Base-by-base conservation (phyloP, 2,888 invertebrate species). In the Crematogaster levior region DNA sequence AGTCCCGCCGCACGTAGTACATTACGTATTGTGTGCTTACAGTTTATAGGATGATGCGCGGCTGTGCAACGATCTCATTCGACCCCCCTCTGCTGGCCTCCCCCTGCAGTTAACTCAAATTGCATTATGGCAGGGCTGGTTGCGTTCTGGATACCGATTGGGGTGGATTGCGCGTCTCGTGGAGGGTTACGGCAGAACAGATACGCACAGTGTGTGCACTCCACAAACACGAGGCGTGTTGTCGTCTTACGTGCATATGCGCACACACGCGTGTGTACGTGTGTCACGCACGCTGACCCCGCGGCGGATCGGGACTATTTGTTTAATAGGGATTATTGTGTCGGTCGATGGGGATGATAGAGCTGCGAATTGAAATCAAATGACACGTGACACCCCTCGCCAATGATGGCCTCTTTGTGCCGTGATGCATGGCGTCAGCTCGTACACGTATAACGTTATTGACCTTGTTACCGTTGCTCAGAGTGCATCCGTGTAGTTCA, bases 71-170 rank as follows among this genome's bases (percentile, higher is more conserved):
- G 91, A 90, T 92, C 77, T 56, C 77, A 68, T 56, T 79, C 73
- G 61, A 56, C 12, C n/a, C 61, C 24, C 48, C 48, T 63, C 30
- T 34, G 34, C n/a, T 81, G 81, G 79, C 85, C 81, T 63, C 79
- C 84, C 92, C 88, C 90, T 89, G 91, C 90, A 92, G 93, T 93
- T 92, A 93, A 92, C 93, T 93, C 92, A 92, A 93, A 92, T 93
- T 93, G 92, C 91, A 93, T 93, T 93, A 93, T 85, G 86, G 91
- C 88, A 90, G 89, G 90, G 89, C 88, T 90, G 86, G 86, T 89
- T 86, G 86, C 85, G 87, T 87, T 84, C 89, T 77, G 72, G 81
- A 82, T 83, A 83, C 82, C 86, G 84, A 88, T 88, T 88, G 88
- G 88, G 88, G 83, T 86, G 83, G 82, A 84, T 60, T 63, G 61